These are phyloP conservation scores for Drosophila rellima DNA, from an alignment of 2,888 invertebrate genomes.

Conservation along the genomic window DNA sequence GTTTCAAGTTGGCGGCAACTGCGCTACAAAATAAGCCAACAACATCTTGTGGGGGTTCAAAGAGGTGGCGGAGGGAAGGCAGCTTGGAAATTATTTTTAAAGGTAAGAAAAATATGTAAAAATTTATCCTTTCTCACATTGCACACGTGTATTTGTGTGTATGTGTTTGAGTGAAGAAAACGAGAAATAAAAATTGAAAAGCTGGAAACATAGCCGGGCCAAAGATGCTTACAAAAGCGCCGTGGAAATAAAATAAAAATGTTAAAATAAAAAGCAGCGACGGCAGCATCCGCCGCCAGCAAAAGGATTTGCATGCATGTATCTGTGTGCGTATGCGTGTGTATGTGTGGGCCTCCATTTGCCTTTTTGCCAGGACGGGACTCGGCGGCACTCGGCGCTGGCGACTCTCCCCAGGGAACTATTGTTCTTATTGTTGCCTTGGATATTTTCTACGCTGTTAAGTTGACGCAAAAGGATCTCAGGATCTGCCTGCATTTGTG, in stretches of 20 bases:
- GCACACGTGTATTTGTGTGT: constrained; percentile 13
- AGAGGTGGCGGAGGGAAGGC: constrained; percentile 11
- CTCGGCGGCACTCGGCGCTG: constrained; percentile 43
- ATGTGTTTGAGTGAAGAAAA: constrained; percentile 34
- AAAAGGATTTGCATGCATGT: constrained; percentile 77
- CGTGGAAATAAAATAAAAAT: constrained; percentile 76
- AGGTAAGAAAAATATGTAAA: constrained; percentile 77
- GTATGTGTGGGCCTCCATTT: constrained; percentile 55
- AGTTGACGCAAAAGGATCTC: constrained; percentile 81
- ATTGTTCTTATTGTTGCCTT: constrained; percentile 83
- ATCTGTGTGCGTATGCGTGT: constrained; percentile 37
- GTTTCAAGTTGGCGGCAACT: constrained; percentile 76
- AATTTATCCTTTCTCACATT: constrained; percentile 70
- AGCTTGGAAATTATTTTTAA: constrained; percentile 74
- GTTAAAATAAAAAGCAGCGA: constrained; percentile 66
- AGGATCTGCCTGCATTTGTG: constrained; percentile 70
- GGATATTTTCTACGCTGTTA: constrained; percentile 80
- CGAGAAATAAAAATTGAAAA: constrained; percentile 66
- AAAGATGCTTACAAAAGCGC: constrained; percentile 78
- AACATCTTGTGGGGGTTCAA: constrained; percentile 39
- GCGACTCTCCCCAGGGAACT: constrained; percentile 80
- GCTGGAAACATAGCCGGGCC: constrained; percentile 64
- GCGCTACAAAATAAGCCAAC: constrained; percentile 69
- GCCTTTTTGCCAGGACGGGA: constrained; percentile 69
- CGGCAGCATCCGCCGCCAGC: constrained; percentile 71